Evolutionary conservation across 2,113 vertebrate species (phyloP).

Genomic region (Tapirus terrestris): DNA sequence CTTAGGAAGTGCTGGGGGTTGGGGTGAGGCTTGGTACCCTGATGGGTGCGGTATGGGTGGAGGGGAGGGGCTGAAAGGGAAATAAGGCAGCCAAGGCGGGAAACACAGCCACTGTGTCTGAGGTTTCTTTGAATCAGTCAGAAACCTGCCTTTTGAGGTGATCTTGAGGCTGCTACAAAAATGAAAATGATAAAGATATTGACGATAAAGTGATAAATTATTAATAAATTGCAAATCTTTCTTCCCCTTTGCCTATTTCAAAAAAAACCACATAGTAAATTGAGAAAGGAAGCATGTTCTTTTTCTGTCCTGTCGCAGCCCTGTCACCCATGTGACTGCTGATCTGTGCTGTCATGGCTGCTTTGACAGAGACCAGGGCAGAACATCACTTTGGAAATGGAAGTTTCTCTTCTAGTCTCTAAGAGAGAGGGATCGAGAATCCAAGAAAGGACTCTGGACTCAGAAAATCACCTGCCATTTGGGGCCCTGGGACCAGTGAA

Average conservation of each 20-base stretch:
- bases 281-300: background rate
- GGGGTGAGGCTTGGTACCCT: background rate
- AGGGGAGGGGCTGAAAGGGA: fast-evolving
- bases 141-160: background rate
- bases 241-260: background rate
- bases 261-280: background rate
- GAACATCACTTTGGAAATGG: fast-evolving
- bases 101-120: no score
- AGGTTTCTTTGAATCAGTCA: background rate
- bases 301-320: background rate
- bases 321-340: fast-evolving
- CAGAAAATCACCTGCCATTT: background rate
- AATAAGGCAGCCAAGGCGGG: no score
- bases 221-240: background rate
- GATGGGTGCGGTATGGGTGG: no score
- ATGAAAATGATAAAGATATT: no score
- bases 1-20: background rate
- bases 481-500: background rate
- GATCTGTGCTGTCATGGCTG: fast-evolving
- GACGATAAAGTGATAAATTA: background rate
- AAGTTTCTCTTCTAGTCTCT: background rate
- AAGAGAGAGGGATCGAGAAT: background rate
- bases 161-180: background rate
- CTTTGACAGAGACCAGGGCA: background rate
- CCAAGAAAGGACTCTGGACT: background rate